These are phyloP conservation scores for Halcyon smyrnensis DNA, from an alignment of 2,797 vertebrate species.

Conservation along the genomic window DNA sequence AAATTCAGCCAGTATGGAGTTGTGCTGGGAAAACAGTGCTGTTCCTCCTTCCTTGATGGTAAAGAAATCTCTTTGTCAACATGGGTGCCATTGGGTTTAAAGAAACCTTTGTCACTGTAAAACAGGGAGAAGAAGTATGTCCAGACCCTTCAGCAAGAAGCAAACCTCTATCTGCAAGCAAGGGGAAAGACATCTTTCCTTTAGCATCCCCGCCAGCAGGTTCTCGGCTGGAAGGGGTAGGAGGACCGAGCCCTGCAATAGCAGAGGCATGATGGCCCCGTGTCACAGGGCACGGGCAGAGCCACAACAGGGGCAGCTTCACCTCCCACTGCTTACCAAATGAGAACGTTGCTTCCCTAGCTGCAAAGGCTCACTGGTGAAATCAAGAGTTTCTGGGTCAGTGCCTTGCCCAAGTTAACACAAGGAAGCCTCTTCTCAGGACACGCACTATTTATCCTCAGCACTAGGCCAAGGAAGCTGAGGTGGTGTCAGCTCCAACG, in stretches of 20 bases:
- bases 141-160: neutral
- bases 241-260: fast-evolving
- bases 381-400: slow-evolving; percentile 1
- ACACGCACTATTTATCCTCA: neutral
- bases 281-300: neutral
- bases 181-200: neutral
- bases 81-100: neutral
- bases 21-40: neutral
- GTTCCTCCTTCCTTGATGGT: neutral
- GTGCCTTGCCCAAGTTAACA: neutral
- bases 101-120: neutral
- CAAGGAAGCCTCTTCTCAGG: neutral
- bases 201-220: neutral
- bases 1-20: neutral
- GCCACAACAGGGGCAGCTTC: neutral
- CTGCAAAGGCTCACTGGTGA: neutral
- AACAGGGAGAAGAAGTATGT: neutral
- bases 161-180: neutral
- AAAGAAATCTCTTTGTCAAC: neutral
- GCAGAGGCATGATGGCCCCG: neutral
- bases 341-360: fast-evolving
- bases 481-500: neutral
- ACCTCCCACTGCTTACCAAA: neutral
- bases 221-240: neutral
- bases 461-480: neutral